Evolutionary conservation across 2,113 vertebrate genomes (phyloP), one percentile per base, ranked within the genome.

Genomic region (Entelurus aequoreus): DNA sequence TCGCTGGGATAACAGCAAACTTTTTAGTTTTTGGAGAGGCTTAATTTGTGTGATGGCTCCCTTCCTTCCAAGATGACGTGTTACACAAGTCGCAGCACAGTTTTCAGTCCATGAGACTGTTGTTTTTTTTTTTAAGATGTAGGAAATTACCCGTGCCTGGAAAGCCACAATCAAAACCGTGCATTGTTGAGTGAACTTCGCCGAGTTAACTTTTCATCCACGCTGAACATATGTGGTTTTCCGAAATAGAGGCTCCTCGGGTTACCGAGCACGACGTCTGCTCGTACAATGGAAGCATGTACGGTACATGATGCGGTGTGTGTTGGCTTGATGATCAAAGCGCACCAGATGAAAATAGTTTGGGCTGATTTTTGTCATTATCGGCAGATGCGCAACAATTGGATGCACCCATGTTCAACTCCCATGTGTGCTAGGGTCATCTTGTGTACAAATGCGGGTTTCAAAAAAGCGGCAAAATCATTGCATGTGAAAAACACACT

Each of bases 1-100:
- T 91, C 42, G 90, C 90, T 94, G 90, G 92, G 92, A 92, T 94
- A 93, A 93, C 91, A 93, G 89, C 87, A 92, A 94, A 78, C 93
- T 90, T 93, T 86, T 91, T 90, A 83, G 89, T 92, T 89, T 93
- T 82, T 75, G 66, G 76, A 76, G 86, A 89, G 88, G 87, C 90
- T 93, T 92, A 92, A 88, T 84, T 84, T 72, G 79, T 73, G 71
- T 84, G 81, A 81, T 79, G 56, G 68, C 89, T 90, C 86, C 91
- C 87, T 90, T 90, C 88, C 90, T 91, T 92, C 89, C 88, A 92
- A 89, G 81, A 79, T 74, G 81, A 84, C 78, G 71, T 68, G 70
- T 80, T 81, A 79, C 75, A 82, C 76, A 71, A 82, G 63, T 65
- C 71, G 71, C 74, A 72, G 77, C 66, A 44, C 55, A 12, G 60